A percentile compares a stretch with the other conserved stretches of the same genome.
Evolutionary conservation across 92 coral and sea anemone genomes (phyloP).

Genomic region (Heteractis magnifica): DNA sequence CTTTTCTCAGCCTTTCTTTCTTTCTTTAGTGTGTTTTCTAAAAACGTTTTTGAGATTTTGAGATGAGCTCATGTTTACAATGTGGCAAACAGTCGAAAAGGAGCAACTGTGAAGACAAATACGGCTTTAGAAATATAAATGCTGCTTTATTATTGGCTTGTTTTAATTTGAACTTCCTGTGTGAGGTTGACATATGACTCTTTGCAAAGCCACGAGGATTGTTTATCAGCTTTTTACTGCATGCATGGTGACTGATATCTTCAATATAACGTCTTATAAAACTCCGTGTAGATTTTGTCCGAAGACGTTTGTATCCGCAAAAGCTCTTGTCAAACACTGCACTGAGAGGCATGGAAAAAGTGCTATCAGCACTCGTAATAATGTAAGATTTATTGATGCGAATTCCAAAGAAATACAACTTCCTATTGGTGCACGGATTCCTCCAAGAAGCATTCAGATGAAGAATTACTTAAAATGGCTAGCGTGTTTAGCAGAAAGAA

Average conservation of each 20-base stretch:
- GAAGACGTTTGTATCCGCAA: neutral
- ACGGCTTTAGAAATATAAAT: neutral
- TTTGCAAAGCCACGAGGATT: too few species aligned
- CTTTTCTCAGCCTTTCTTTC: slow-evolving; percentile 11
- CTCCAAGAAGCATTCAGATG: neutral
- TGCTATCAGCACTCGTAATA: too few species aligned
- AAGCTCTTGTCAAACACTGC: neutral
- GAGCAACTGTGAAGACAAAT: too few species aligned
- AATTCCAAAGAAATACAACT: neutral
- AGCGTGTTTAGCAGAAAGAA: neutral
- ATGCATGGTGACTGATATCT: too few species aligned
- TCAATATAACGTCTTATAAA: neutral
- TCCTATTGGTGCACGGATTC: neutral
- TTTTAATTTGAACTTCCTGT: too few species aligned
- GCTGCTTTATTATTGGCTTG: too few species aligned
- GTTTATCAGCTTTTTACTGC: too few species aligned
- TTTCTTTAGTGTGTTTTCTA: slow-evolving; percentile 18
- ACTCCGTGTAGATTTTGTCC: neutral
- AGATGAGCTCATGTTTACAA: neutral
- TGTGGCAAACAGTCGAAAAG: too few species aligned
- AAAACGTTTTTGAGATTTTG: neutral
- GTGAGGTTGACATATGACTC: too few species aligned
- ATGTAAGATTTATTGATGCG: neutral
- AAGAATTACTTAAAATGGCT: neutral
- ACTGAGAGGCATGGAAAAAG: neutral